Base-by-base conservation (phyloP, 92 coral and sea anemone species). In the Porites divaricata region DNA sequence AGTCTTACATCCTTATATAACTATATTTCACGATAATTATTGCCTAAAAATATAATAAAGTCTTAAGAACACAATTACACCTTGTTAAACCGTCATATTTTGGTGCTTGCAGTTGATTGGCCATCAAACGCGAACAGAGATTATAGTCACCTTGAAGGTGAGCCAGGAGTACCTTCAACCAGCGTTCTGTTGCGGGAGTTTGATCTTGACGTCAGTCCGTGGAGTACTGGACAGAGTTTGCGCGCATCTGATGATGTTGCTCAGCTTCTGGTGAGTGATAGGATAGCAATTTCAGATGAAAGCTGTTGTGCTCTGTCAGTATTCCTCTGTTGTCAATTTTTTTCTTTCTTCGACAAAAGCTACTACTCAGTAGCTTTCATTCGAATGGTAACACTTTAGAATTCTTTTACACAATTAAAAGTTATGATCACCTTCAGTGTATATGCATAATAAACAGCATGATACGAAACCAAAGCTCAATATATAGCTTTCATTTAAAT, bases 201-300 rank as follows among this genome's bases (percentile, higher is more conserved):
- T 83, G 86, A 81, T 72, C 28, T 56, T 61, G 89, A 83, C 54
- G 81, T 93, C 81, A 89, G 91, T 79, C 92, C 92, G 1, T 93
- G 92, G 95, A 91, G 86, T 80, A 92, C 91, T 58, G 90, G 77
- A 23, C 95, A 91, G 86, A 91, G 81, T 83, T 70, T 95, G 69
- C 87, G 77, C 70, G 85, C 92, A 88, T 97, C 99, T 13, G 99
- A 97, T 59, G 99, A 95, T 82, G 92, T 97, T 72, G 98, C 99
- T 51, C 96, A 95, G 68, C 91, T 97, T 23, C 74, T 97, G 94
- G 99, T 97, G 86, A 77, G 95, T 84, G 50, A 16, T 54, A 52
- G 70, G 70, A 77, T 41, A 41, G 56, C 14, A 20, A 16, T 24
- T 54, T 54, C 17, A 54, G 59, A 0, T 54, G 59, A 54, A 54